These are phyloP conservation scores for Plebejus anna DNA, from an alignment of 2,888 invertebrate genomes.

Conservation along the genomic window DNA sequence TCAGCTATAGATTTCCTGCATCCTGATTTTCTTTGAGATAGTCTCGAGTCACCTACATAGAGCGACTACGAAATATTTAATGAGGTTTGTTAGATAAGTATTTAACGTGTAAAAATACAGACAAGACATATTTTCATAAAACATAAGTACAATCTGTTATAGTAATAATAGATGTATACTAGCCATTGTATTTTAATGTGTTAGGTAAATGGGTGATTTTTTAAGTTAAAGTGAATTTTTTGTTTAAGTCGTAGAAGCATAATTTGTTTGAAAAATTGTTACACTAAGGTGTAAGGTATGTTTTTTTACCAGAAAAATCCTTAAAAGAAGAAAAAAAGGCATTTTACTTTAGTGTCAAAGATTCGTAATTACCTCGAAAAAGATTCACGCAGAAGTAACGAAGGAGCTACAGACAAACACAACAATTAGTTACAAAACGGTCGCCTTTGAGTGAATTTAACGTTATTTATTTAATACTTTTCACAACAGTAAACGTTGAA, in stretches of 20 bases:
- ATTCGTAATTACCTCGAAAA: neutral
- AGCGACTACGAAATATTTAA: neutral
- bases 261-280: too few species aligned
- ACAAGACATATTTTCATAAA: neutral
- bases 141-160: neutral
- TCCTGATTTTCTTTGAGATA: conserved; percentile 14
- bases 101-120: too few species aligned
- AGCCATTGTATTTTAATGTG: too few species aligned
- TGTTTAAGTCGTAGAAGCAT: too few species aligned
- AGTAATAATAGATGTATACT: too few species aligned
- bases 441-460: neutral
- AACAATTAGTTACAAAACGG: conserved; percentile 4
- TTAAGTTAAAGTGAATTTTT: too few species aligned
- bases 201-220: too few species aligned
- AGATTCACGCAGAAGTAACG: neutral
- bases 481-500: neutral
- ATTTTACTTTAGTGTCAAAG: too few species aligned
- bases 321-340: too few species aligned
- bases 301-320: too few species aligned
- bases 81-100: neutral
- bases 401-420: neutral
- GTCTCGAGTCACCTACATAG: neutral
- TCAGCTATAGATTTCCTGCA: neutral
- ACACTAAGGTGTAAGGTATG: too few species aligned
- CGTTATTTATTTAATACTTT: neutral